Evolutionary conservation across 2,113 vertebrate species (phyloP).

Genomic region (Muscicapa adusta): DNA sequence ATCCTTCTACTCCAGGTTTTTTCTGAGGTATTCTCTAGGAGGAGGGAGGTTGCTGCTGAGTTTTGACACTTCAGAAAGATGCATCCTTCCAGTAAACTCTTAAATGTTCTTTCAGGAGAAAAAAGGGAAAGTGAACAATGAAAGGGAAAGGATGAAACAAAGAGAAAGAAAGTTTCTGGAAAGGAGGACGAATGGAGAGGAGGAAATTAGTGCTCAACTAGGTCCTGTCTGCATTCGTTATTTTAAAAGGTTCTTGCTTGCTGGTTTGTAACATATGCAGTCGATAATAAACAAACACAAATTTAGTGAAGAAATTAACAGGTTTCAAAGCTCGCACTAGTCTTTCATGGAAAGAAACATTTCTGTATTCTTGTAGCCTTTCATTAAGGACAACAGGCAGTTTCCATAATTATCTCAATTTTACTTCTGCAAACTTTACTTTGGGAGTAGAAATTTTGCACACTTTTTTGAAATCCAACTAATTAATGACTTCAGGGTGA

Average conservation of each 20-base stretch:
- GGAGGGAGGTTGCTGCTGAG: accelerated
- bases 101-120: neutral
- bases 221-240: neutral
- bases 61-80: neutral
- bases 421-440: neutral
- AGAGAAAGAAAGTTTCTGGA: neutral
- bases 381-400: neutral
- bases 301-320: neutral
- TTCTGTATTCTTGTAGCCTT: neutral
- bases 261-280: neutral
- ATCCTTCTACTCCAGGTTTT: neutral
- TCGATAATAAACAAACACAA: neutral
- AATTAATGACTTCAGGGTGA: neutral
- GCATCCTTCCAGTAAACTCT: neutral
- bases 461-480: neutral
- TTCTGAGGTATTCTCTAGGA: neutral
- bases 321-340: neutral
- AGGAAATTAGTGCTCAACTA: accelerated
- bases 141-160: neutral
- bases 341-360: neutral
- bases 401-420: neutral
- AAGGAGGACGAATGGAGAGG: too few species aligned
- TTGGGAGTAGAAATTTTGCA: neutral
- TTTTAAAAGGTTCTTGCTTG: neutral
- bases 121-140: neutral